phyloP scores from a whole-genome alignment of 2,113 vertebrate genomes.

The Labeo rohita region DNA sequence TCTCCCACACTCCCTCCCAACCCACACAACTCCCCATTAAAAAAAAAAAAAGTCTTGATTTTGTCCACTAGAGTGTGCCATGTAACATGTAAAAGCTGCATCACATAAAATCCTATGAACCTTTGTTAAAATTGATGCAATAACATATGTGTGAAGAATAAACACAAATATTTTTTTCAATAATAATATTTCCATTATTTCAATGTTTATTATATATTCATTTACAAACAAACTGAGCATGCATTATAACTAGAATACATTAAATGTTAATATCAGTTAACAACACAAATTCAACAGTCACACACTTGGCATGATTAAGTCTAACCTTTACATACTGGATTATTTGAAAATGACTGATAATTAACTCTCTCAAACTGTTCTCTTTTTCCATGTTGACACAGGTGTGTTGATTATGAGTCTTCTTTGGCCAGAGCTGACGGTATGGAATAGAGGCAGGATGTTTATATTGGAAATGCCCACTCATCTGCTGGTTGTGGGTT shows the following conservation, averaged over 20 bases:
- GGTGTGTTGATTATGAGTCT: constrained; percentile 33
- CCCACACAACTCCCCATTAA: not conserved
- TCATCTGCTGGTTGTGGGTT: constrained; percentile 11
- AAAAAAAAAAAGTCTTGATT: not conserved
- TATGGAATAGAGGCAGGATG: constrained; percentile 1
- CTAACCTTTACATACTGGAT: not conserved
- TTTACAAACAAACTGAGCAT: not conserved
- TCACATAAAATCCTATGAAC: not conserved
- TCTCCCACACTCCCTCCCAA: not conserved
- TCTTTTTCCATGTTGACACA: constrained; percentile 47
- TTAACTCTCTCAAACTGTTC: not conserved
- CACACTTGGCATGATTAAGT: not conserved
- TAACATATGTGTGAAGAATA: no score
- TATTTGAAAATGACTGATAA: not conserved
- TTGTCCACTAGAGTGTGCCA: constrained; percentile 23
- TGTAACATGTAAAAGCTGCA: not conserved
- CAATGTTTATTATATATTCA: not conserved
- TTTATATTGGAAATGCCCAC: constrained; percentile 38
- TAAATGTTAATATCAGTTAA: no score
- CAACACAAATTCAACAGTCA: not conserved
- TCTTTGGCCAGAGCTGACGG: constrained; percentile 39
- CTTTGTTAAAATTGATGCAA: not conserved
- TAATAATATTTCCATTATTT: not conserved
- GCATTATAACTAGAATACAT: not conserved
- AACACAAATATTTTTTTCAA: not conserved